A percentile compares a stretch with the other conserved stretches of the same genome.
phyloP scores from a whole-genome alignment of 2,797 vertebrate genomes.

The Urocyon cinereoargenteus region DNA sequence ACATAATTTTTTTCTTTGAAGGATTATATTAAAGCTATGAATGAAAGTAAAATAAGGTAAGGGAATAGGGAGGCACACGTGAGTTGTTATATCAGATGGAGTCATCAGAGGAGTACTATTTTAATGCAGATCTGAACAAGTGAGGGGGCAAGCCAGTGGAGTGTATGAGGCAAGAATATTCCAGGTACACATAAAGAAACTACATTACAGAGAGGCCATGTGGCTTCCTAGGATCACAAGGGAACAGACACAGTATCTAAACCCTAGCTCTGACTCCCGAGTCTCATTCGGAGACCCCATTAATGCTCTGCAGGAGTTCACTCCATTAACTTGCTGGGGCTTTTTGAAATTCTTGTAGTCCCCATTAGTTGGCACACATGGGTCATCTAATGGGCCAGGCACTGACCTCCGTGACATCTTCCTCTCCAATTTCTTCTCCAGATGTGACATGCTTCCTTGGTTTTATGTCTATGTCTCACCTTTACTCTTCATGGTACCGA shows the following conservation, averaged over 20 bases:
- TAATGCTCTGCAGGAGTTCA: not conserved
- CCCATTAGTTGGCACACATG: not conserved
- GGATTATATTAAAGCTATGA: not conserved
- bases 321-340: not conserved
- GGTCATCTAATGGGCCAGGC: not conserved
- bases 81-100: not conserved
- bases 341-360: not conserved
- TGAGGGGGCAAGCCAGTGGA: not conserved
- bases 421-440: not conserved
- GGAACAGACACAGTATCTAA: not conserved
- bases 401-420: not conserved
- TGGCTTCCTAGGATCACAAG: not conserved
- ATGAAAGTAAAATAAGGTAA: not conserved
- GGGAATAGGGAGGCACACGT: not conserved
- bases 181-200: not conserved
- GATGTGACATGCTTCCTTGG: rapidly evolving
- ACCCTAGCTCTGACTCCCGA: not conserved
- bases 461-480: not conserved
- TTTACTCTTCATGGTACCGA: not conserved
- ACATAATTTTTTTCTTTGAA: not conserved
- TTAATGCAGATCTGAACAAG: not conserved
- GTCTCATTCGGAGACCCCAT: not conserved
- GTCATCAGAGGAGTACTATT: not conserved
- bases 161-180: not conserved
- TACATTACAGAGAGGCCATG: not conserved